phyloP scores from a whole-genome alignment of 2,888 invertebrate genomes.

The Lamproptera curius region DNA sequence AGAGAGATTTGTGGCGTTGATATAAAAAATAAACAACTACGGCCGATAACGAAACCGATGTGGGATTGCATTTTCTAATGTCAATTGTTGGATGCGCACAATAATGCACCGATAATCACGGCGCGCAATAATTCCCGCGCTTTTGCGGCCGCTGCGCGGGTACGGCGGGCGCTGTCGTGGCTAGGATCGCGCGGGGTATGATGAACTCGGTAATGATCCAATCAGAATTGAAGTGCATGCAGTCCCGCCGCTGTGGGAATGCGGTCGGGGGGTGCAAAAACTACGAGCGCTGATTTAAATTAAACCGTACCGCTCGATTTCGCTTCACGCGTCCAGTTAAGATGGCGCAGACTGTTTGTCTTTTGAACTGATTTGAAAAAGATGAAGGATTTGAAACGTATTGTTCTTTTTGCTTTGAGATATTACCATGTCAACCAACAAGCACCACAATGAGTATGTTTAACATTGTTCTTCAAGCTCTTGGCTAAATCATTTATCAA shows the following conservation, averaged over 20 bases:
- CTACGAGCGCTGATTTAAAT: slow-evolving; percentile 72
- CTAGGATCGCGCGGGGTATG: slow-evolving; percentile 71
- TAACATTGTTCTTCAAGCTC: too few species aligned
- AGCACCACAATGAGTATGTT: too few species aligned
- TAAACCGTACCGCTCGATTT: slow-evolving; percentile 67
- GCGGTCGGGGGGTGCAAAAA: slow-evolving; percentile 78
- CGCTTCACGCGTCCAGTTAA: slow-evolving; percentile 49
- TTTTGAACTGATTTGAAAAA: too few species aligned
- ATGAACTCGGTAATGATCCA: slow-evolving; percentile 79
- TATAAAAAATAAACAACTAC: slow-evolving; percentile 70
- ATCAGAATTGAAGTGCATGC: slow-evolving; percentile 78
- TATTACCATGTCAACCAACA: too few species aligned
- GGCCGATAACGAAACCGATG: slow-evolving; percentile 73
- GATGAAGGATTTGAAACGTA: too few species aligned
- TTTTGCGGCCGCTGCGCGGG: slow-evolving; percentile 29
- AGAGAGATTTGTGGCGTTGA: slow-evolving; percentile 75
- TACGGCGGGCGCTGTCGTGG: slow-evolving; percentile 50
- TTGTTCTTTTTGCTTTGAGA: too few species aligned
- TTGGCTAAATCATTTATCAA: too few species aligned
- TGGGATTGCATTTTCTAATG: slow-evolving; percentile 79
- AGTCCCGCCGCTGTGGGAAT: slow-evolving; percentile 75
- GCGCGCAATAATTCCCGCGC: slow-evolving; percentile 74
- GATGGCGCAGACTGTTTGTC: too few species aligned
- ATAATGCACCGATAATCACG: slow-evolving; percentile 79
- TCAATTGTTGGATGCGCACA: slow-evolving; percentile 78